These are phyloP conservation scores for Chrysolina haemoptera DNA, from an alignment of 2,888 invertebrate species.

Conservation along the genomic window DNA sequence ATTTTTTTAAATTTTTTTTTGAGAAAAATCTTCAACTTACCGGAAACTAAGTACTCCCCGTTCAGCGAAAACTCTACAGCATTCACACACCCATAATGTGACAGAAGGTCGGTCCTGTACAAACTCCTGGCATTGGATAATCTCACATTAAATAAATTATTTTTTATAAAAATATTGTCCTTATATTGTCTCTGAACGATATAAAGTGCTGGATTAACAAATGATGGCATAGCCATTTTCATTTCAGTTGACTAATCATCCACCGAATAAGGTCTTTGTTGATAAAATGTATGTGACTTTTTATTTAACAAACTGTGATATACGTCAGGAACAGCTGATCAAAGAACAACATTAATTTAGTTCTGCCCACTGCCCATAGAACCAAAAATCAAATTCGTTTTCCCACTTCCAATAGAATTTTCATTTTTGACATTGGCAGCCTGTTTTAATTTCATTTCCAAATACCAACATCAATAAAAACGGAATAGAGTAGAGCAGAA, in stretches of 20 bases:
- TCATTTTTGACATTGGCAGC: neutral
- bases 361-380: too few species aligned
- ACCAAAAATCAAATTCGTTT: too few species aligned
- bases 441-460: neutral
- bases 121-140: slow-evolving; percentile 81
- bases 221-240: slow-evolving; percentile 70
- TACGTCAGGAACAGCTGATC: slow-evolving; percentile 47
- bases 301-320: slow-evolving; percentile 35
- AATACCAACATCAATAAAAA: too few species aligned
- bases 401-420: too few species aligned
- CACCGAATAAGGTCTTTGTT: slow-evolving; percentile 47
- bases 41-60: slow-evolving; percentile 90
- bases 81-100: slow-evolving; percentile 97
- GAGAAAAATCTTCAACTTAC: slow-evolving; percentile 71
- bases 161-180: slow-evolving; percentile 73
- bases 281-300: slow-evolving; percentile 47
- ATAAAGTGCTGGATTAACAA: slow-evolving; percentile 75
- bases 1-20: neutral
- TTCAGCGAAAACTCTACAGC: slow-evolving; percentile 94
- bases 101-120: slow-evolving; percentile 86
- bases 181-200: slow-evolving; percentile 77
- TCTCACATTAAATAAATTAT: slow-evolving; percentile 75
- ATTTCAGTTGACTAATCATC: slow-evolving; percentile 39
- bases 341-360: neutral
- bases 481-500: too few species aligned